These are phyloP conservation scores for Eurystomus glaucurus DNA, from an alignment of 2,797 vertebrate species.

Conservation along the genomic window DNA sequence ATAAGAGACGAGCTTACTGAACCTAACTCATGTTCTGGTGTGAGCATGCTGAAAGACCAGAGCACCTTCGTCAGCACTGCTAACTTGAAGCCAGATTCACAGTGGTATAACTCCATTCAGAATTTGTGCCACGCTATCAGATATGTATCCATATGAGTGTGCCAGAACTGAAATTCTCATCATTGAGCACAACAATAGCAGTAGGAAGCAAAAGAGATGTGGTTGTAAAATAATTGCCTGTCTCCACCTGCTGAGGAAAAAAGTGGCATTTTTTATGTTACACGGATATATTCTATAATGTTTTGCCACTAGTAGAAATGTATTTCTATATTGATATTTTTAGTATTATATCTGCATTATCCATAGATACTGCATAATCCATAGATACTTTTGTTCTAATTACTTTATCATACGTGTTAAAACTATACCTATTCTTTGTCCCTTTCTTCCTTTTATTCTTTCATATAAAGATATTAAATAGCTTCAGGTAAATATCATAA, in stretches of 20 bases:
- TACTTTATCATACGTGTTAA: neutral
- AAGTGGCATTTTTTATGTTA: neutral
- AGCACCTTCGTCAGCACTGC: neutral
- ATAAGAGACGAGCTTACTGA: neutral
- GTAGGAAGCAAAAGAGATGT: neutral
- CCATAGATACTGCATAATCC: neutral
- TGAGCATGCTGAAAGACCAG: neutral
- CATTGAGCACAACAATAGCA: neutral
- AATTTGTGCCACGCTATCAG: neutral
- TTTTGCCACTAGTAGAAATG: neutral
- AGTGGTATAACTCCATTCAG: neutral
- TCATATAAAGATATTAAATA: neutral
- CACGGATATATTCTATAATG: neutral
- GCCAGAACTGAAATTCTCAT: neutral
- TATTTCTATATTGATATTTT: neutral
- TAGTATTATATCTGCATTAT: neutral
- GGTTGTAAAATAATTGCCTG: constrained; percentile 21
- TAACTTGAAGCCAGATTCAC: rapidly evolving
- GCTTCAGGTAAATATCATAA: neutral
- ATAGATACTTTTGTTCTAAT: neutral
- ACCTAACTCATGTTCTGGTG: neutral
- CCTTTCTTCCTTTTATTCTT: neutral
- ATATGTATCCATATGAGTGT: neutral
- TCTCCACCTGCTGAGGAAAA: neutral
- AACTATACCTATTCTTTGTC: neutral